Conservation (phyloP, 2,797 vertebrate genomes). For the Hipposideros larvatus region DNA sequence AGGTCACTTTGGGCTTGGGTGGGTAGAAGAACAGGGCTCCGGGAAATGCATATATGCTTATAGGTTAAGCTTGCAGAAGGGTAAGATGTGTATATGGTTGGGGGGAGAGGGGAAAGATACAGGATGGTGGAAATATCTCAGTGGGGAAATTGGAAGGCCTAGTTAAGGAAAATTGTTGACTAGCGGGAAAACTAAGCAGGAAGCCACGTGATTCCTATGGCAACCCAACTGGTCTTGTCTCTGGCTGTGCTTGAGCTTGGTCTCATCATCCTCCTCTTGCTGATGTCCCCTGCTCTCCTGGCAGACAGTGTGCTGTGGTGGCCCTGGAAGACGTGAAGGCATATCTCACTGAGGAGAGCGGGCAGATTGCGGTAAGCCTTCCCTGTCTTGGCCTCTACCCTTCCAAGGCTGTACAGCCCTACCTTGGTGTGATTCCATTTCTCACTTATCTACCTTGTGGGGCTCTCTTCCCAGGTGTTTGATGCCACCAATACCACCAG, state of each 20-base stretch:
- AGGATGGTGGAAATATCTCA: background rate
- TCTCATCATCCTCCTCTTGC: background rate
- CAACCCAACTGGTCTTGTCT: background rate
- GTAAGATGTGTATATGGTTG: background rate
- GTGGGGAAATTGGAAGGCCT: background rate
- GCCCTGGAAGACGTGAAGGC: constrained; percentile 95
- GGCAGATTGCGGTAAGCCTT: constrained; percentile 96
- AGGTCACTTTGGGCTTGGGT: background rate
- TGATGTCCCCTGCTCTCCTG: background rate
- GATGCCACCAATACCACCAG: constrained; percentile 99
- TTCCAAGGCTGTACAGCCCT: background rate
- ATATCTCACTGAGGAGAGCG: constrained; percentile 94
- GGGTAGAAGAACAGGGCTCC: background rate
- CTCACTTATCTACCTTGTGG: background rate
- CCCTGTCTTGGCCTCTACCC: background rate
- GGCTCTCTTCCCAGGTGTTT: constrained; percentile 91
- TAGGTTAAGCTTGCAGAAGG: background rate
- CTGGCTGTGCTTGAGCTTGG: background rate
- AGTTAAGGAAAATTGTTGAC: background rate
- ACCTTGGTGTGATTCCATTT: background rate
- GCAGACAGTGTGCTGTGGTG: constrained; percentile 95
- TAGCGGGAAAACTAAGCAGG: background rate
- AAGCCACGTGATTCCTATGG: background rate
- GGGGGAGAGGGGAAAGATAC: background rate
- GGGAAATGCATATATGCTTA: background rate